Base-by-base conservation (phyloP, 2,113 vertebrate genomes). In the Neolamprologus variostigma region DNA sequence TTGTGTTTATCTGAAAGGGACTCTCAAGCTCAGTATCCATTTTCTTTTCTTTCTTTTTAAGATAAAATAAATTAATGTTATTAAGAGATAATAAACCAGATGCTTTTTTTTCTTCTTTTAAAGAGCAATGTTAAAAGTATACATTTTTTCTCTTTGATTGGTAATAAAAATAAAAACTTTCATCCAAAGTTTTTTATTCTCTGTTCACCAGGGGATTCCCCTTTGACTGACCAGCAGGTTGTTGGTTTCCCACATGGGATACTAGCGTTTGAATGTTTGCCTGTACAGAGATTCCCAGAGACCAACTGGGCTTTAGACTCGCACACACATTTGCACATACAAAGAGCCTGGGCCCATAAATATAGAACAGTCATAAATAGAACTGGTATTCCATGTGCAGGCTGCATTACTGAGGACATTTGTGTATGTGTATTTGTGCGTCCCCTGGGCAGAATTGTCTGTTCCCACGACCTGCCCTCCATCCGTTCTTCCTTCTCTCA, bases 381-480 rank as follows among this genome's bases (percentile, higher is more conserved):
- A 93, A 54, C 51, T 55, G 89, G 91, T 85, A 90, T 76, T 94
- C 81, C 87, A 86, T 92, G 85, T 83, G 78, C 89, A 88, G 87
- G 87, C 90, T 90, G 92, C 80, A 92, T 88, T 92, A 57, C 87
- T 40, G 76, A 84, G 88, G 61, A 90, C 85, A 82, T 83, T 87
- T 89, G 71, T 92, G 89, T 87, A 9, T 90, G 82, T 89, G 73
- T 86, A 26, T 80, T 82, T 86, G 86, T 55, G 68, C 17, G 81
- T 95, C 94, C 94, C 94, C 78, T 84, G 94, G 93, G 94, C 81
- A 73, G 40, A 37, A 85, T 79, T 94, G 93, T 94, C 93, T 93
- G 89, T 96, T 96, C 95, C 94, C 95, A 96, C 80, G 94, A 95
- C 92, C 92, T 94, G 93, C 91, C 93, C 93, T 89, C 92, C 81